phyloP scores from a whole-genome alignment of 2,797 vertebrate genomes.

The Notolabrus celidotus region DNA sequence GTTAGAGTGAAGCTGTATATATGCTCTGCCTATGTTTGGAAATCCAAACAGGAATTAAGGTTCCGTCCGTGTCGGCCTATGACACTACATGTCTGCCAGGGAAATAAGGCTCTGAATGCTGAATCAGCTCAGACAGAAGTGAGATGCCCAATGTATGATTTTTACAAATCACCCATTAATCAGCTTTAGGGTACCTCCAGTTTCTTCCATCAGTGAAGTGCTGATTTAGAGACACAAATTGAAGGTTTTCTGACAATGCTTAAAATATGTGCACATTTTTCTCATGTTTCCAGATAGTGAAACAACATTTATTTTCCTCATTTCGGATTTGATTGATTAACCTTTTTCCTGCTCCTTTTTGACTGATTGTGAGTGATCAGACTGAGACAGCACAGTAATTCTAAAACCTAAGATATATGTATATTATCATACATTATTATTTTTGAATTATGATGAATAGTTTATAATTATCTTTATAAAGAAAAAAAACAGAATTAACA shows the following conservation, averaged over 20 bases:
- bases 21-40: conserved; percentile 66
- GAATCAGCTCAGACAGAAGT: conserved; percentile 54
- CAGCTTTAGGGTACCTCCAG: conserved; percentile 21
- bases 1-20: conserved; percentile 71
- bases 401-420: too few relatives aligned
- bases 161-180: conserved; percentile 51
- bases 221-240: too few relatives aligned
- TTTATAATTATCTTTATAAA: background rate
- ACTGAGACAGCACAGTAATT: too few relatives aligned
- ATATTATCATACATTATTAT: too few relatives aligned
- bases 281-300: too few relatives aligned
- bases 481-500: background rate
- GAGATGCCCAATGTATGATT: conserved; percentile 23
- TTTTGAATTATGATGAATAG: background rate
- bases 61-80: conserved; percentile 51
- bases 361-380: too few relatives aligned
- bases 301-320: too few relatives aligned
- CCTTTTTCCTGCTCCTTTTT: too few relatives aligned
- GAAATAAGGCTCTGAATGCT: conserved; percentile 44
- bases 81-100: conserved; percentile 43
- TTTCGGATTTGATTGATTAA: too few relatives aligned
- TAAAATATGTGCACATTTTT: too few relatives aligned
- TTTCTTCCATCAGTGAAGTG: too few relatives aligned
- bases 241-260: too few relatives aligned
- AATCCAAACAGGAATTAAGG: conserved; percentile 66